Evolutionary conservation across 2,113 vertebrate species (phyloP), one percentile per base, ranked within the genome.

Genomic region (Hydropotes inermis): DNA sequence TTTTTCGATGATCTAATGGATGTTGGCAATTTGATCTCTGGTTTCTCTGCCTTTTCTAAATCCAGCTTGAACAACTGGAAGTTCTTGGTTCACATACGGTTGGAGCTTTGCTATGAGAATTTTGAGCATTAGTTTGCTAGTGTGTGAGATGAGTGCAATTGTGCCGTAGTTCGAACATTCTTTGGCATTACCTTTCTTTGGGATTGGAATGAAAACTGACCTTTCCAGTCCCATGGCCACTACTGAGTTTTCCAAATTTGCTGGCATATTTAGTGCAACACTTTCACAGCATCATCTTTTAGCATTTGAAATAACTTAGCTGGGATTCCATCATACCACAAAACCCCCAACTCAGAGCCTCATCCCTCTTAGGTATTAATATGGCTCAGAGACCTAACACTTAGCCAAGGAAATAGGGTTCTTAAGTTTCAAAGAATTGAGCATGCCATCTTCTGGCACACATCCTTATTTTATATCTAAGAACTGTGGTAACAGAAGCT

Each of bases 121-220:
- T 36, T 70, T 36, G 17, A 70, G 64, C 64, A 21, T 21, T 36
- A 21, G n/a, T 21, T 67, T 70, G 64, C 64, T 36, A 70, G n/a
- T 1, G 0, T 70, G n/a, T 70, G 64, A 70, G 64, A 70, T 36
- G 4, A 70, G 19, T 70, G n/a, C 17, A 70, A 21, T 21, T 70
- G 64, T 36, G 64, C 2, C 10, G 11, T 23, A 70, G 19, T 23
- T 12, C 0, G 0, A 39, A 70, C 19, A 39, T 70, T 70, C 19
- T 70, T 70, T 70, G 67, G n/a, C 19, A 23, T 17, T 67, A 67
- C 2, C 17, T 67, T 70, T 70, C 67, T 70, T 39, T 70, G n/a
- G 19, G 19, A 70, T 11, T 70, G 67, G n/a, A 70, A 70, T 70
- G 5, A 36, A 23, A 70, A 70, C n/a, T 70, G 67, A 70, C n/a